Conservation (phyloP, 1,140 invertebrate genomes). For the Venustaconcha ellipsiformis region DNA sequence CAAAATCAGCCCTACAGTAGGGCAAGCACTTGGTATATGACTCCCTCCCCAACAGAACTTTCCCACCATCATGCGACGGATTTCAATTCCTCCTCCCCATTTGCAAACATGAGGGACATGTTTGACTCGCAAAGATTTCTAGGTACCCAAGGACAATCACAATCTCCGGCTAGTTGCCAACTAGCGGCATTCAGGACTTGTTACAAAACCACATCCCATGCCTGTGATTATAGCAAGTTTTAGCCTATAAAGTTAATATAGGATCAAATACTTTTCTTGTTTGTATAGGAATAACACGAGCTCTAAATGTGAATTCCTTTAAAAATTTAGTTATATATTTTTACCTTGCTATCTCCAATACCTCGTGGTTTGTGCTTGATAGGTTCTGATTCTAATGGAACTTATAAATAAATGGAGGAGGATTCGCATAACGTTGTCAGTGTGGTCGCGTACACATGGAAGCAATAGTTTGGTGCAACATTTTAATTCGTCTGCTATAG, state of each 20-base stretch:
- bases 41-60: slow-evolving; percentile 46
- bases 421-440: no score
- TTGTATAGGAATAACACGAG: no score
- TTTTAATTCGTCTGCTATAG: no score
- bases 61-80: slow-evolving; percentile 50
- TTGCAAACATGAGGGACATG: slow-evolving; percentile 52
- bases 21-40: slow-evolving; percentile 60
- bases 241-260: slow-evolving; percentile 32
- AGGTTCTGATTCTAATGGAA: no score
- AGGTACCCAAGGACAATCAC: slow-evolving; percentile 43
- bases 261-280: no score
- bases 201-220: slow-evolving; percentile 53
- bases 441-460: no score
- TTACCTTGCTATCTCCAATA: no score
- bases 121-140: slow-evolving; percentile 58
- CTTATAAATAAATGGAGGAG: no score
- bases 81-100: slow-evolving; percentile 43
- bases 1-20: slow-evolving; percentile 49
- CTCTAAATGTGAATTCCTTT: no score
- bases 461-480: no score
- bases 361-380: no score
- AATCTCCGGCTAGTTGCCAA: slow-evolving; percentile 54
- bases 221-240: slow-evolving; percentile 64
- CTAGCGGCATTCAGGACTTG: slow-evolving; percentile 59
- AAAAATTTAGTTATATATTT: no score